phyloP scores from a whole-genome alignment of 2,797 vertebrate species.

The Chaetophractus vellerosus region DNA sequence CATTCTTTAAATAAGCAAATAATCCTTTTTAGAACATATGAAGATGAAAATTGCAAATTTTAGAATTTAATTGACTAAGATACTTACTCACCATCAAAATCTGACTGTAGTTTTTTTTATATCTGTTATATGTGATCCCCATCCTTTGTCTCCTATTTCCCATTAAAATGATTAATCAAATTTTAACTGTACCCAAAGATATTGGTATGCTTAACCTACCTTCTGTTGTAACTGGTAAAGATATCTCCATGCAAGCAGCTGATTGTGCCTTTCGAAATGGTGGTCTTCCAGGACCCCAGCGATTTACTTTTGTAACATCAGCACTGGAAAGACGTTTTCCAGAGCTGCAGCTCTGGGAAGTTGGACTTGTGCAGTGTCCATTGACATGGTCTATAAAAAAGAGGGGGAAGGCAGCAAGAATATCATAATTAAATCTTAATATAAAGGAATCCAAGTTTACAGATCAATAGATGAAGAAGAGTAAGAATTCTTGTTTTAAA shows the following conservation, averaged over 20 bases:
- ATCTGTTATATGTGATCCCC: conserved; percentile 9
- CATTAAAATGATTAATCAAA: conserved; percentile 41
- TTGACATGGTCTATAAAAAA: conserved; percentile 98
- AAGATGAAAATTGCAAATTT: conserved; percentile 1
- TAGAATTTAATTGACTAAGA: conserved; percentile 29
- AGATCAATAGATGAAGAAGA: conserved; percentile 62
- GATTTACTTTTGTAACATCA: conserved; percentile 95
- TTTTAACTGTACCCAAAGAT: conserved; percentile 78
- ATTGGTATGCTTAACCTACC: conserved; percentile 92
- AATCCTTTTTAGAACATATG: conserved; percentile 44
- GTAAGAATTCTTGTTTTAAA: conserved; percentile 38
- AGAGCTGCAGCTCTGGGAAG: conserved; percentile 95
- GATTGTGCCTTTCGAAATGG: conserved; percentile 99
- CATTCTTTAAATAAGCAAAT: conserved; percentile 58
- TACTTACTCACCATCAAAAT: background rate
- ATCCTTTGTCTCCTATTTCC: conserved; percentile 13
- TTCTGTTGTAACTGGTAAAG: conserved; percentile 98
- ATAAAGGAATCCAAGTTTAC: conserved; percentile 46
- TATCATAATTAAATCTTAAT: conserved; percentile 70
- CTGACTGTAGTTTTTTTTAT: background rate
- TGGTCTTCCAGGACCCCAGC: conserved; percentile 96
- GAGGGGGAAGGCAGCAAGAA: conserved; percentile 76
- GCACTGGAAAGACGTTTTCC: conserved; percentile 96
- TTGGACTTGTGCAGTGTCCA: conserved; percentile 98
- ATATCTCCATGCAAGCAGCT: conserved; percentile 99